Conservation (phyloP, 2,888 invertebrate species). For the Ophonus ardosiacus region DNA sequence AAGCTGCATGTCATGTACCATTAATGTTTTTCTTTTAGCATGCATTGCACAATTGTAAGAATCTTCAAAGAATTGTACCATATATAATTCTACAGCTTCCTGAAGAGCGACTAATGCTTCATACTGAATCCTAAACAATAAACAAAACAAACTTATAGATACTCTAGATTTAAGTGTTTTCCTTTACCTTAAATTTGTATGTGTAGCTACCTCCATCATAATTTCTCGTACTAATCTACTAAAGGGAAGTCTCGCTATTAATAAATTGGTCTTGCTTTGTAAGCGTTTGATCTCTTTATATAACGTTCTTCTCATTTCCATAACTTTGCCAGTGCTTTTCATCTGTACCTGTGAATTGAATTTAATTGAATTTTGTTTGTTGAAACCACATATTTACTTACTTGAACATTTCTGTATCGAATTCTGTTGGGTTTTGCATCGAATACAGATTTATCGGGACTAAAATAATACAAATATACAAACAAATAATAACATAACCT, state of each 20-base stretch:
- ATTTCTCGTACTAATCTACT: slow-evolving; percentile 75
- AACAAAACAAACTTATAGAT: background rate
- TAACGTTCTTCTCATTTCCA: background rate
- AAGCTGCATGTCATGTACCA: slow-evolving; percentile 75
- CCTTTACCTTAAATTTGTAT: background rate
- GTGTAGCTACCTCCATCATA: slow-evolving; percentile 67
- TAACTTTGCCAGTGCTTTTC: background rate
- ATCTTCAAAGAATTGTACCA: slow-evolving; percentile 77
- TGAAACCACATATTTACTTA: background rate
- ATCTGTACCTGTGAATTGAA: background rate
- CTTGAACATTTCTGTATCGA: background rate
- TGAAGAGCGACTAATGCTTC: slow-evolving; percentile 76
- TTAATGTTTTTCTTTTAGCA: slow-evolving; percentile 76
- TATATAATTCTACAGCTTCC: slow-evolving; percentile 76
- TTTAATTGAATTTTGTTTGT: background rate
- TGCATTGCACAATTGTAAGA: slow-evolving; percentile 74
- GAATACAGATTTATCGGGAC: background rate
- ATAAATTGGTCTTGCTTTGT: slow-evolving; percentile 69
- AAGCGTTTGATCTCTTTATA: slow-evolving; percentile 70
- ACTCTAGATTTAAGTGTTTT: background rate
- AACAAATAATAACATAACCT: slow-evolving; percentile 43
- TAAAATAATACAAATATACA: slow-evolving; percentile 5
- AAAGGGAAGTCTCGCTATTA: slow-evolving; percentile 76
- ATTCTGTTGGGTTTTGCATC: background rate
- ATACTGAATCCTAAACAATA: background rate